These are phyloP conservation scores for Rynchops niger DNA, from an alignment of 2,113 vertebrate species.

Conservation along the genomic window DNA sequence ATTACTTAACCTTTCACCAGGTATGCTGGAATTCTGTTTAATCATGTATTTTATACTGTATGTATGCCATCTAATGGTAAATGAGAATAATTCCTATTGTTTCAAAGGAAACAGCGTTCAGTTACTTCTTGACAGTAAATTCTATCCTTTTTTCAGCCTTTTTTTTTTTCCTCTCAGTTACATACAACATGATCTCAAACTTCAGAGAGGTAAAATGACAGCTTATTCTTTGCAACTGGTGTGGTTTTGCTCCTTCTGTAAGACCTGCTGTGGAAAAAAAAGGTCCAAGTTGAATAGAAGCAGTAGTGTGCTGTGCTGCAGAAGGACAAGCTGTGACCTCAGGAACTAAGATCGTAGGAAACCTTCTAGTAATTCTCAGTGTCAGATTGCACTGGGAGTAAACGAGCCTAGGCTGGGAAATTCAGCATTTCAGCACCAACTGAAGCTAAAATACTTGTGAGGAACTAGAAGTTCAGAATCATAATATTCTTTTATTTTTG, in stretches of 20 bases:
- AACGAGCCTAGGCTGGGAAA: background rate
- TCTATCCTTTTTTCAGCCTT: background rate
- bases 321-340: background rate
- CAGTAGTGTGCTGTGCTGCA: background rate
- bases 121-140: background rate
- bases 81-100: conserved; percentile 41
- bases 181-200: background rate
- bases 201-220: background rate
- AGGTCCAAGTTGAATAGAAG: background rate
- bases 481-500: background rate
- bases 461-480: background rate
- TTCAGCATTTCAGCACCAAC: background rate
- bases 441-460: background rate
- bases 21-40: background rate
- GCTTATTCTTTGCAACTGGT: background rate
- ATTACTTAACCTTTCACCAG: conserved; percentile 53
- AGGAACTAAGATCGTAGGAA: background rate
- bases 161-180: background rate
- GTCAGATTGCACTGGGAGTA: background rate
- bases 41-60: conserved; percentile 50
- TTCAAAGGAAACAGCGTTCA: background rate
- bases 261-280: background rate
- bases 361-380: background rate
- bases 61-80: conserved; percentile 74
- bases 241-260: background rate